Evolutionary conservation across 2,888 invertebrate species (phyloP).

Genomic region (Cepaea hortensis): DNA sequence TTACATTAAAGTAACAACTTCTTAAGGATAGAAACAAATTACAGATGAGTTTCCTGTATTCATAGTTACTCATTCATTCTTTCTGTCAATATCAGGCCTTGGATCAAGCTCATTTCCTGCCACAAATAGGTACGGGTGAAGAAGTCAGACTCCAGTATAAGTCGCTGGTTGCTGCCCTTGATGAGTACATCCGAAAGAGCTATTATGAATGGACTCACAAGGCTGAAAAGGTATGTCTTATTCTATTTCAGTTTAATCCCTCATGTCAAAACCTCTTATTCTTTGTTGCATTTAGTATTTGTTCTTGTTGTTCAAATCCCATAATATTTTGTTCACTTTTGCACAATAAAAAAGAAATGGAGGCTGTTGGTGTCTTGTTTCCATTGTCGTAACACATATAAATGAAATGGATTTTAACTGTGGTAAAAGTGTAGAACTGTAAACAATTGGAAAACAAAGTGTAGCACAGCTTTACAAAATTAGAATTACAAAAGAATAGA

Average conservation of each 20-base stretch:
- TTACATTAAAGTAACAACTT: too few species aligned
- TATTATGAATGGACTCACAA: conserved; percentile 78
- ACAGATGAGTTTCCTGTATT: too few species aligned
- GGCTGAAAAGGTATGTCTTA: conserved; percentile 69
- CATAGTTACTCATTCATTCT: not conserved
- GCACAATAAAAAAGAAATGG: not conserved
- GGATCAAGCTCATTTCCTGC: conserved; percentile 86
- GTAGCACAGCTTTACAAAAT: too few species aligned
- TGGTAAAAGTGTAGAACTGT: too few species aligned
- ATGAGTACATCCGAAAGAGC: conserved; percentile 78
- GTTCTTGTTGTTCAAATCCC: not conserved
- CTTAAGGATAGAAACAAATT: too few species aligned
- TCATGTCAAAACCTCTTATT: not conserved
- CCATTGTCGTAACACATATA: too few species aligned
- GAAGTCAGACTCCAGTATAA: conserved; percentile 85
- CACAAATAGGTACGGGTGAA: conserved; percentile 84
- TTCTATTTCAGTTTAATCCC: not conserved
- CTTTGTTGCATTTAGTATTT: not conserved
- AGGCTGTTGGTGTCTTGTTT: not conserved
- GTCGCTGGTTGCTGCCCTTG: conserved; percentile 73
- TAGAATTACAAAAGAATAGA: too few species aligned
- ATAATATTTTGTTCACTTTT: not conserved
- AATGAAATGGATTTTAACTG: too few species aligned
- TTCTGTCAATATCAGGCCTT: conserved; percentile 79
- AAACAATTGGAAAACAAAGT: too few species aligned